A percentile compares a stretch with the other conserved stretches of the same genome.
These are phyloP conservation scores for Apodemus sylvaticus DNA, from an alignment of 2,113 vertebrate genomes.

Conservation along the genomic window DNA sequence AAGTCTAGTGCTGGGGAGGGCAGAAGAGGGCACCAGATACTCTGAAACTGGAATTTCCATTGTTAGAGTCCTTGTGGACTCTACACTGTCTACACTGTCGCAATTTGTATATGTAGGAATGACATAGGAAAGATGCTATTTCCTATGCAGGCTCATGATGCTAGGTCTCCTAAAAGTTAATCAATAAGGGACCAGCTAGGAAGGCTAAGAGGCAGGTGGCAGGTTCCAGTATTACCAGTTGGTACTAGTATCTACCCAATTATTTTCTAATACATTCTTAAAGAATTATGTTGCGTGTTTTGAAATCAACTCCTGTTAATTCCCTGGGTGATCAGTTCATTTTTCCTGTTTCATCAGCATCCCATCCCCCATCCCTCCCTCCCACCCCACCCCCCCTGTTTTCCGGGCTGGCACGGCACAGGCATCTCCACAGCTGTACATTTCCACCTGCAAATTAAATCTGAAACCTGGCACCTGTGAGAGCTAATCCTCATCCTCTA, in stretches of 20 bases:
- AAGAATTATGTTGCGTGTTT: neutral
- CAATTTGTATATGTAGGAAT: too few species aligned
- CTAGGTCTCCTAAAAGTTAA: neutral
- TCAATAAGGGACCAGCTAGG: neutral
- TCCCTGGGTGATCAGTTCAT: neutral
- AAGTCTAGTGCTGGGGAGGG: neutral
- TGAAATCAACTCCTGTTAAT: neutral
- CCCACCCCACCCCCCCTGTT: neutral
- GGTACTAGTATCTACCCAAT: neutral
- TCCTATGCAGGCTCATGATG: too few species aligned
- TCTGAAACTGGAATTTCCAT: neutral
- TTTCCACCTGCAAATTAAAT: neutral
- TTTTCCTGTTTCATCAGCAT: neutral
- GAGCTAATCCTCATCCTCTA: neutral
- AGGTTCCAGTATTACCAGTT: neutral
- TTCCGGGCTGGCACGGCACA: neutral
- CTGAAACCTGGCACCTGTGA: neutral
- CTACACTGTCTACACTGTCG: too few species aligned
- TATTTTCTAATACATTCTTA: neutral
- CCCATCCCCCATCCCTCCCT: fast-evolving
- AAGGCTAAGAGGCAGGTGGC: neutral
- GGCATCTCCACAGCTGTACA: neutral
- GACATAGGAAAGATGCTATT: neutral
- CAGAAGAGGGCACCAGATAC: neutral
- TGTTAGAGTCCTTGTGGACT: neutral